phyloP scores from a whole-genome alignment of 2,888 invertebrate genomes.

The Halictus ligatus region DNA sequence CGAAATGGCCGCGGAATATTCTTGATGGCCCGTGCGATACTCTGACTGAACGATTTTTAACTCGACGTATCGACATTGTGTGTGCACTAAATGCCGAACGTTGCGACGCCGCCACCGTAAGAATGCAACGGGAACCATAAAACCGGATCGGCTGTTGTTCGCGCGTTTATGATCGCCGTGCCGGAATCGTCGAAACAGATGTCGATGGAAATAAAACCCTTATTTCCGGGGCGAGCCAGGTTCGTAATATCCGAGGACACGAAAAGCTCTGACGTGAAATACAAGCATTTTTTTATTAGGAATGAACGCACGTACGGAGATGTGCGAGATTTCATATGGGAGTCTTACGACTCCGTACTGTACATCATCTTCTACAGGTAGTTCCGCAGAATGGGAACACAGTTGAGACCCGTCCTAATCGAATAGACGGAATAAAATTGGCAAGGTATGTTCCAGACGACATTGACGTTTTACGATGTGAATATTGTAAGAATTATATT shows the following conservation, averaged over 20 bases:
- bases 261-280: constrained; percentile 12
- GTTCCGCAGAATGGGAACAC: neutral
- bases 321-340: constrained; percentile 7
- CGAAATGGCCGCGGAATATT: neutral
- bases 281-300: constrained; percentile 51
- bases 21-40: neutral
- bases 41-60: neutral
- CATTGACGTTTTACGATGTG: neutral
- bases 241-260: constrained; percentile 22
- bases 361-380: neutral
- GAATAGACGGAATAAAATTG: neutral
- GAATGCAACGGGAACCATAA: constrained; percentile 29
- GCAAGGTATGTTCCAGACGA: neutral
- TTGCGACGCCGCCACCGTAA: neutral
- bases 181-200: constrained; percentile 40
- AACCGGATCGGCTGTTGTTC: constrained; percentile 37
- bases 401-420: neutral
- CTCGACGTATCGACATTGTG: neutral
- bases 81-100: constrained; percentile 1
- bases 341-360: constrained; percentile 11
- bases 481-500: neutral
- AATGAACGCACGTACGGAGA: constrained; percentile 5
- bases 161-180: constrained; percentile 14
- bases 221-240: constrained; percentile 16
- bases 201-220: constrained; percentile 53